phyloP scores from a whole-genome alignment of 2,888 invertebrate species.

The Galeopsomyia nigrocyanea region DNA sequence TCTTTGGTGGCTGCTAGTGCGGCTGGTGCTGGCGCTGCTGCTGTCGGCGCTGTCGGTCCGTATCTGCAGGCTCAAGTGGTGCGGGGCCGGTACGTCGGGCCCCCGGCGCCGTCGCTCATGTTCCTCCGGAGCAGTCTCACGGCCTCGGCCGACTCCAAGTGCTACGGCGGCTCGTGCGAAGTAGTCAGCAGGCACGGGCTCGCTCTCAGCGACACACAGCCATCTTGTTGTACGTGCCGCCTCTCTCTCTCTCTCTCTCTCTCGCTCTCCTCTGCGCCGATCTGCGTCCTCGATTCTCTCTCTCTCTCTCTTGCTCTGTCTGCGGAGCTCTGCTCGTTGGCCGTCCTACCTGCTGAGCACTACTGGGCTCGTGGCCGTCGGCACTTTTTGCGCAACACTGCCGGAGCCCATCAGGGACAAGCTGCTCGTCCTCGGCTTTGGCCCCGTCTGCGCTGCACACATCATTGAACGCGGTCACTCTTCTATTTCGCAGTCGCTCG shows the following conservation, averaged over 20 bases:
- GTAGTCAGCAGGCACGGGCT: slow-evolving; percentile 52
- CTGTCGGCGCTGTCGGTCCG: not conserved
- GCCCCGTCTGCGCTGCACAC: slow-evolving; percentile 13
- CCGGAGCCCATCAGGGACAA: not conserved
- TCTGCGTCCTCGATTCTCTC: slow-evolving; percentile 7
- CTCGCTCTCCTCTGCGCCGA: slow-evolving; percentile 40
- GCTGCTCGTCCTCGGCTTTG: not conserved
- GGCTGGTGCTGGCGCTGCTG: too few relatives aligned
- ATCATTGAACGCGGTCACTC: slow-evolving; percentile 17
- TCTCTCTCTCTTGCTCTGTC: slow-evolving; percentile 36
- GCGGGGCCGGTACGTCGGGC: slow-evolving; percentile 55
- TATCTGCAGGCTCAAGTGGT: slow-evolving; percentile 43
- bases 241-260: slow-evolving; percentile 49
- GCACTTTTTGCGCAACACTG: not conserved
- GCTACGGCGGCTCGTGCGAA: slow-evolving; percentile 49
- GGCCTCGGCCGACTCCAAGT: slow-evolving; percentile 13
- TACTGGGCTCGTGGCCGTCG: not conserved
- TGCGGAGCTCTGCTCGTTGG: slow-evolving; percentile 21
- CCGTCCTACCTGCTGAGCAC: slow-evolving; percentile 17
- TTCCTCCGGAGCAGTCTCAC: slow-evolving; percentile 48
- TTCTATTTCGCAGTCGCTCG: too few relatives aligned
- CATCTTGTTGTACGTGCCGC: slow-evolving; percentile 56
- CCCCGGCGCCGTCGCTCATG: slow-evolving; percentile 51
- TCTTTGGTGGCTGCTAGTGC: too few relatives aligned
- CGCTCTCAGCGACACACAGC: slow-evolving; percentile 60